Base-by-base conservation (phyloP, 2,888 invertebrate species). In the Acanthopleura granulata region DNA sequence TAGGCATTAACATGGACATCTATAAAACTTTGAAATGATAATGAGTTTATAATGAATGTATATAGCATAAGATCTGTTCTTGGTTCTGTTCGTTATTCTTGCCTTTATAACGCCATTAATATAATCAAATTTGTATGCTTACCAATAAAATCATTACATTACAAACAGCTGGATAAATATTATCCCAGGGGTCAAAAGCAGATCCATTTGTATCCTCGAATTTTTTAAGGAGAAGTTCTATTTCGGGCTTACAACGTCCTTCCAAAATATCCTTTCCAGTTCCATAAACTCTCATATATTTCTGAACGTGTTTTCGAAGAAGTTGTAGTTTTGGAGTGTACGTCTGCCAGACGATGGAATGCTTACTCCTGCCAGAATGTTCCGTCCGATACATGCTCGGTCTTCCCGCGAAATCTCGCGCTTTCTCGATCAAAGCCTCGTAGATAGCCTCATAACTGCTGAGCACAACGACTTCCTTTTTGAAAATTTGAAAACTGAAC, bases 311-410 rank as follows among this genome's bases (percentile, higher is more conserved):
- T 72, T 85, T 85, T 40, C 86, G 74, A 25, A 86, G 79, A 76
- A 84, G 82, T 77, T 78, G 75, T n/a, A 85, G 76, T 76, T 85
- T 84, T 0, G 81, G 80, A 0, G 82, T 85, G 74, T 84, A 85
- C 0, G 85, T 84, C 76, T 86, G 86, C 86, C 86, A 86, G 16
- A 86, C 86, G 11, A 86, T 83, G 15, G 85, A 85, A 62, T 85
- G 79, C 57, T 74, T 75, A 72, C 81, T 77, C 69, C 86, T 76
- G 15, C 79, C 76, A 9, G 79, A 76, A 29, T 81, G 79, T 18
- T 77, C 77, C 4, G 86, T 86, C 12, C 86, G 73, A 72, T 81
- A 80, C 85, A 84, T 85, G 50, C 79, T 78, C 1, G 87, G 87
- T 22, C 87, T 78, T 0, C 88, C 88, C 15, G 86, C 87, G 69